Percentiles rank a stretch among this genome's conserved stretches.
Conservation (phyloP, 1,140 invertebrate species). For the Pantala flavescens region DNA sequence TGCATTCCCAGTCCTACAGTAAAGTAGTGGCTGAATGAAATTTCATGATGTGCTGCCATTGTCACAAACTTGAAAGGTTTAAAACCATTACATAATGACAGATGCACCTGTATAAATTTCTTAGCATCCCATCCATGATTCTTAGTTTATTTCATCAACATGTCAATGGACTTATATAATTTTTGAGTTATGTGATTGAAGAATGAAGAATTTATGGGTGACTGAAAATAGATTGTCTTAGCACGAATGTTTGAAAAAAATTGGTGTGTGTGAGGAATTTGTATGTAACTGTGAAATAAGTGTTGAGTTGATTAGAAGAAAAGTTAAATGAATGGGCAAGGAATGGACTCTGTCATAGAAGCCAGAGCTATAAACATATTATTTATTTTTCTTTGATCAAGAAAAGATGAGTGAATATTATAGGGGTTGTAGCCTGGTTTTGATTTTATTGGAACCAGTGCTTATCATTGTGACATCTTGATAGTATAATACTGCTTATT, state of each 20-base stretch:
- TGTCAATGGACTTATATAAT: not conserved
- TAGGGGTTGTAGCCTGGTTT: not conserved
- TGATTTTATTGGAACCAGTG: not conserved
- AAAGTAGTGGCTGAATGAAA: too few relatives aligned
- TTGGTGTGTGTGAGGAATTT: not conserved
- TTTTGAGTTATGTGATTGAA: not conserved
- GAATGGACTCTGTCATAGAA: not conserved
- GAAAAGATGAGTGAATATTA: not conserved
- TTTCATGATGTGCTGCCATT: too few relatives aligned
- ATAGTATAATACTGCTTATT: not conserved
- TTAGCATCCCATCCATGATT: too few relatives aligned
- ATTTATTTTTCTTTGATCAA: constrained; percentile 1
- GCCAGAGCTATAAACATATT: not conserved
- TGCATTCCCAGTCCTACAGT: too few relatives aligned
- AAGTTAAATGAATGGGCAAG: not conserved
- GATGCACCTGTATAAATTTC: too few relatives aligned
- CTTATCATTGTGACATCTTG: not conserved
- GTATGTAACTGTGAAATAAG: too few relatives aligned
- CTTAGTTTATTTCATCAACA: not conserved
- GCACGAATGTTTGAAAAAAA: not conserved
- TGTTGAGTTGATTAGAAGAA: not conserved
- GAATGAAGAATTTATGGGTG: not conserved
- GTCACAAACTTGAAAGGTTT: too few relatives aligned
- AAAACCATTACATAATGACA: too few relatives aligned
- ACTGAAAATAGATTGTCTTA: not conserved